These are phyloP conservation scores for Campylorhamphus procurvoides DNA, from an alignment of 2,113 vertebrate genomes.

Conservation along the genomic window DNA sequence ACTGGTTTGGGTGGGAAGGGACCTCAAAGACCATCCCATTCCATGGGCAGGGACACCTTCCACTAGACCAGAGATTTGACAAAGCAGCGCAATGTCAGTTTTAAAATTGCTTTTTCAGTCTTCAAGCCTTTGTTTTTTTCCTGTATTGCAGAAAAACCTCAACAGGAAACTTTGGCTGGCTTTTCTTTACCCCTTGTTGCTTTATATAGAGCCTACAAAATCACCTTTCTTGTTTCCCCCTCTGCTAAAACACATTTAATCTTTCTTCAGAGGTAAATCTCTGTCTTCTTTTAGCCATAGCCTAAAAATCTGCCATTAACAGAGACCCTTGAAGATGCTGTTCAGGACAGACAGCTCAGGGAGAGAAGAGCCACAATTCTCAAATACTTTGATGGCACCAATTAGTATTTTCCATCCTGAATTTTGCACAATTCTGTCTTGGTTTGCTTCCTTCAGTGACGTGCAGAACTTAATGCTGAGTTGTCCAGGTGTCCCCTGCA, in stretches of 20 bases:
- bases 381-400: not conserved
- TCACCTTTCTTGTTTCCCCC: not conserved
- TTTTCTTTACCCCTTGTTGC: not conserved
- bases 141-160: not conserved
- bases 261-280: not conserved
- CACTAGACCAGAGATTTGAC: not conserved
- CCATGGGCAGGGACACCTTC: not conserved
- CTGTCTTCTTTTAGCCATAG: not conserved
- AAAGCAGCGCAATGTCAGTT: not conserved
- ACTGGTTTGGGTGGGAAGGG: not conserved
- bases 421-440: not conserved
- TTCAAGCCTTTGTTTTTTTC: not conserved
- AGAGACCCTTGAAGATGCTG: not conserved
- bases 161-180: not conserved
- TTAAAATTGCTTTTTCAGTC: not conserved
- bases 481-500: not conserved
- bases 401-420: not conserved
- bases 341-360: not conserved
- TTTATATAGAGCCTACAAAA: not conserved
- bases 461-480: not conserved
- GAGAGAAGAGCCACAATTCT: not conserved
- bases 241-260: not conserved
- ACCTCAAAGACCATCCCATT: not conserved
- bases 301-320: not conserved
- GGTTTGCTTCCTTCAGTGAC: not conserved